Evolutionary conservation across 2,888 invertebrate genomes (phyloP).

Genomic region (Enchytraeus crypticus): DNA sequence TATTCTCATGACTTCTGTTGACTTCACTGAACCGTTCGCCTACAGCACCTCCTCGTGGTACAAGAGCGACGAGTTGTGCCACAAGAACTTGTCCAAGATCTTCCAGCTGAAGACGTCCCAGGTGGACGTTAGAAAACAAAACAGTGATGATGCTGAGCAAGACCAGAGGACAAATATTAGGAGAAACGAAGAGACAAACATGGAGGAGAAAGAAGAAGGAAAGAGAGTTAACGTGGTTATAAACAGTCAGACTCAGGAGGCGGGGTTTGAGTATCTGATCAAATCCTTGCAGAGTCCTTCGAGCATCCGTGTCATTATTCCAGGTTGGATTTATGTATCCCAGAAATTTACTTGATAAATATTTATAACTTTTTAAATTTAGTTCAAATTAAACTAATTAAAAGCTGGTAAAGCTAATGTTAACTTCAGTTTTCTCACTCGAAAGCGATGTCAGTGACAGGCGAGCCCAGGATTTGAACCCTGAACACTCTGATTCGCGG

Average conservation of each 20-base stretch:
- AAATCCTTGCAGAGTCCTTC: conserved; percentile 27
- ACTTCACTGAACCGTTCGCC: conserved; percentile 39
- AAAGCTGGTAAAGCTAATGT: too few species aligned
- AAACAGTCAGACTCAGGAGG: conserved; percentile 4
- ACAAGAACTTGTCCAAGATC: conserved; percentile 17
- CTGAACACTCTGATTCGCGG: too few species aligned
- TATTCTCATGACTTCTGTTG: conserved; percentile 15
- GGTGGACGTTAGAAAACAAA: conserved; percentile 9
- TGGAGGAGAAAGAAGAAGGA: conserved; percentile 7
- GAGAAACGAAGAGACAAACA: too few species aligned
- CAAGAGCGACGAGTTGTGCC: conserved; percentile 15
- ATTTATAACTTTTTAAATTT: too few species aligned
- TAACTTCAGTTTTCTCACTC: too few species aligned
- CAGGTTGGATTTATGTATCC: too few species aligned
- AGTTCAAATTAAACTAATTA: too few species aligned
- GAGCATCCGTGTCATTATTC: too few species aligned
- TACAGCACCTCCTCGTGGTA: conserved; percentile 26
- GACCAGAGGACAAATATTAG: conserved; percentile 5
- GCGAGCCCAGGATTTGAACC: too few species aligned
- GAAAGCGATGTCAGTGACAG: too few species aligned
- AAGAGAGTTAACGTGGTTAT: conserved; percentile 12
- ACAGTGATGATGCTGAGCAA: conserved; percentile 10
- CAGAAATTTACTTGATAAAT: too few species aligned
- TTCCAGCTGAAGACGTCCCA: conserved; percentile 13
- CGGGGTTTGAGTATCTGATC: conserved; percentile 30